Conservation (phyloP, 2,888 invertebrate genomes). For the Phania funesta region DNA sequence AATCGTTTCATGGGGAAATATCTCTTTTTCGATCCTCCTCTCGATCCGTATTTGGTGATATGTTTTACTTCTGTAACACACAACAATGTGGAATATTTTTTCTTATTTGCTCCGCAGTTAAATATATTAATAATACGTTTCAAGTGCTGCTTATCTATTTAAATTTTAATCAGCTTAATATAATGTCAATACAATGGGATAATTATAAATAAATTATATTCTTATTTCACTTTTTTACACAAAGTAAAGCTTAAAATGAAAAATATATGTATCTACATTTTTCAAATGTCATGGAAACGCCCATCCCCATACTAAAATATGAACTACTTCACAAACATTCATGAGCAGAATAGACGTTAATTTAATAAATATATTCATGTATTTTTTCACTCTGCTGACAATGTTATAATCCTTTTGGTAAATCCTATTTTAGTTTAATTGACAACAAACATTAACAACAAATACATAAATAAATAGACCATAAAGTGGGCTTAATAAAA, state of each 20-base stretch:
- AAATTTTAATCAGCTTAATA: constrained; percentile 39
- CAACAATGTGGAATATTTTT: neutral
- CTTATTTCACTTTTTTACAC: neutral
- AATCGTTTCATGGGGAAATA: no score
- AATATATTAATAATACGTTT: neutral
- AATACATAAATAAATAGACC: constrained; percentile 37
- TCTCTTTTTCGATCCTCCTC: no score
- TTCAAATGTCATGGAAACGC: neutral
- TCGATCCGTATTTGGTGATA: no score
- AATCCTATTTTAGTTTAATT: constrained; percentile 57
- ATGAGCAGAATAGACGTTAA: neutral
- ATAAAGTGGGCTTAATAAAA: constrained; percentile 42
- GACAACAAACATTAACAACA: constrained; percentile 53
- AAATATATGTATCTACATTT: neutral
- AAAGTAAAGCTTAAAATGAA: neutral
- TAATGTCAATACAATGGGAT: constrained; percentile 39
- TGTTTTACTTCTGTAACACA: no score
- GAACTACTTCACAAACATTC: neutral
- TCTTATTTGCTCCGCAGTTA: neutral
- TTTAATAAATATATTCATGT: constrained; percentile 41
- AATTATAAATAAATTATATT: constrained; percentile 38
- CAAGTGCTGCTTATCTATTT: neutral
- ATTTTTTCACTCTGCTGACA: constrained; percentile 49
- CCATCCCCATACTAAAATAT: neutral
- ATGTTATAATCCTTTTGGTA: constrained; percentile 59